phyloP scores from a whole-genome alignment of 2,113 vertebrate species.

The Mandrillus leucophaeus region DNA sequence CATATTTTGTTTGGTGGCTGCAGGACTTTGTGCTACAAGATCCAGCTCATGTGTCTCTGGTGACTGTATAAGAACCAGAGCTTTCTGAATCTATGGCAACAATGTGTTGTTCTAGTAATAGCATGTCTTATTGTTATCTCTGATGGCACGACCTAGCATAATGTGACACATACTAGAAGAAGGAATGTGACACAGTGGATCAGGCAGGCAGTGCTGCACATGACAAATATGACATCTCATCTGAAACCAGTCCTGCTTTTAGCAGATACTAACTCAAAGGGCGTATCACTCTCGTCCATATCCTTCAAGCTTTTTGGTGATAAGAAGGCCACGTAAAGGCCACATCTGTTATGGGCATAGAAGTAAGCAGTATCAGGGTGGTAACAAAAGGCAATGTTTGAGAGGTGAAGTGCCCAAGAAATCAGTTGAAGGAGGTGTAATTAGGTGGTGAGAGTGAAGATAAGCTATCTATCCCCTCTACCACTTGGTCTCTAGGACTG shows the following conservation, averaged over 20 bases:
- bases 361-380: not conserved
- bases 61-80: not conserved
- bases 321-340: not conserved
- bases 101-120: not conserved
- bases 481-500: not conserved
- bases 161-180: not conserved
- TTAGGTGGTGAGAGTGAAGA: not conserved
- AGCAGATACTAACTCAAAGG: constrained; percentile 18
- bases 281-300: not conserved
- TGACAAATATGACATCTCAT: constrained; percentile 36
- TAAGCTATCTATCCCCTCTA: not conserved
- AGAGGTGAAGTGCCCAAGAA: not conserved
- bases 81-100: not conserved
- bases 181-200: constrained; percentile 46
- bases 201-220: not conserved
- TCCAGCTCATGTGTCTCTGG: not conserved
- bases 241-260: constrained; percentile 32
- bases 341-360: not conserved
- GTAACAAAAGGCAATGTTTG: not conserved
- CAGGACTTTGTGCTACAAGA: not conserved
- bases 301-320: not conserved
- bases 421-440: not conserved
- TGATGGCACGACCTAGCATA: constrained; percentile 41
- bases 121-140: not conserved
- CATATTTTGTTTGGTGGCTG: not conserved